Percentiles rank a stretch among this genome's conserved stretches.
Conservation (phyloP, 2,888 invertebrate genomes). For the Conistra vaccinii region DNA sequence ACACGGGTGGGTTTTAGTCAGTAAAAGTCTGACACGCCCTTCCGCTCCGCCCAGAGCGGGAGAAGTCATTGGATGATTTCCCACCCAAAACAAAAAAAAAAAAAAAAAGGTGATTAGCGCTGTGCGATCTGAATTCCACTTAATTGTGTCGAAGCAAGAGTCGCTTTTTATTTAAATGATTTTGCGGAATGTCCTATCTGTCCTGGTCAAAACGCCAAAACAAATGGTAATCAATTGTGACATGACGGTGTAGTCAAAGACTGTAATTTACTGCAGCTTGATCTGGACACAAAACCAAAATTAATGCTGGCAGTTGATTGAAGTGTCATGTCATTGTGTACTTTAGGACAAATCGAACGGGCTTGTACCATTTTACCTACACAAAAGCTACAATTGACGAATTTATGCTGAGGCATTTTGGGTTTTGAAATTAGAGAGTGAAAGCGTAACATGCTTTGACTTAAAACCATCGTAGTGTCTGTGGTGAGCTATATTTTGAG, state of each 20-base stretch:
- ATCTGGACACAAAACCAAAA: slow-evolving; percentile 14
- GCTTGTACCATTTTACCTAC: neutral
- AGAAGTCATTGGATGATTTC: too few species aligned
- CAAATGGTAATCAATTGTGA: neutral
- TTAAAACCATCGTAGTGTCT: neutral
- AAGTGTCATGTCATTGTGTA: slow-evolving; percentile 38
- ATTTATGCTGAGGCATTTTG: neutral
- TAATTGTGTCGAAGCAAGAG: too few species aligned
- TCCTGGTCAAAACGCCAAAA: too few species aligned
- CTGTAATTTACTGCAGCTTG: slow-evolving; percentile 7
- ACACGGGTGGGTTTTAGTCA: too few species aligned
- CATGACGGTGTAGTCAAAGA: neutral
- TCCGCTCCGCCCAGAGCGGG: too few species aligned
- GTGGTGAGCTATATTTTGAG: neutral
- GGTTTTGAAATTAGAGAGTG: neutral
- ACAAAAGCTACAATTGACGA: neutral
- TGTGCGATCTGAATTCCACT: too few species aligned
- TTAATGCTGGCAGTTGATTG: slow-evolving; percentile 33
- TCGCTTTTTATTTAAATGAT: too few species aligned
- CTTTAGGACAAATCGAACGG: slow-evolving; percentile 14
- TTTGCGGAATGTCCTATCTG: too few species aligned
- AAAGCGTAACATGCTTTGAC: neutral
- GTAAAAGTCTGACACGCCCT: too few species aligned
- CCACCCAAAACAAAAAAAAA: too few species aligned
- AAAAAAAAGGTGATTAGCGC: too few species aligned